These are phyloP conservation scores for Dyspetes luteomarginatus DNA, from an alignment of 2,888 invertebrate species.

Conservation along the genomic window DNA sequence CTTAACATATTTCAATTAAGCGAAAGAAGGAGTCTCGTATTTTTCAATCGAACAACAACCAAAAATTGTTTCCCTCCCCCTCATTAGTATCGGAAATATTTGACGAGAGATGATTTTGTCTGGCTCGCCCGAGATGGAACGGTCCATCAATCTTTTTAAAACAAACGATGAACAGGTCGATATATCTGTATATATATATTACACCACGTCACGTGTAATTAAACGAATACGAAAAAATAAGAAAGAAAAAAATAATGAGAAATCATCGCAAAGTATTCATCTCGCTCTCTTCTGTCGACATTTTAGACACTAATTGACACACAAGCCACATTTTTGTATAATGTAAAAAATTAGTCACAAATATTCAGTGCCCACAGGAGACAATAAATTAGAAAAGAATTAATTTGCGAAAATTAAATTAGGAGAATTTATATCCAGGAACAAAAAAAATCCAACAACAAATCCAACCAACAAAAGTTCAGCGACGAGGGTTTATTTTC, in stretches of 20 bases:
- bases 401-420: too few species aligned
- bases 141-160: slow-evolving; percentile 49
- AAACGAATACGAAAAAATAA: background rate
- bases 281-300: background rate
- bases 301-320: background rate
- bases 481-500: background rate
- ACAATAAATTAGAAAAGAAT: too few species aligned
- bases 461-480: background rate
- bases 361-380: too few species aligned
- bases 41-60: slow-evolving; percentile 31
- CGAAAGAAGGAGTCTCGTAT: slow-evolving; percentile 16
- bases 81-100: slow-evolving; percentile 51
- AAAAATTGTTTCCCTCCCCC: background rate
- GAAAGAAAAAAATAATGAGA: slow-evolving; percentile 17
- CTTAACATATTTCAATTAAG: slow-evolving; percentile 60
- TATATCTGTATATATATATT: too few species aligned
- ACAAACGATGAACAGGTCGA: background rate
- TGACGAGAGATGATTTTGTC: slow-evolving; percentile 20
- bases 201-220: background rate
- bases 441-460: too few species aligned
- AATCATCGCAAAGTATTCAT: slow-evolving; percentile 12
- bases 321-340: background rate
- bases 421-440: too few species aligned
- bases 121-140: background rate
- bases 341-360: background rate